Evolutionary conservation across 2,113 vertebrate genomes (phyloP), one percentile per base, ranked within the genome.

Genomic region (Myrmecophaga tridactyla): DNA sequence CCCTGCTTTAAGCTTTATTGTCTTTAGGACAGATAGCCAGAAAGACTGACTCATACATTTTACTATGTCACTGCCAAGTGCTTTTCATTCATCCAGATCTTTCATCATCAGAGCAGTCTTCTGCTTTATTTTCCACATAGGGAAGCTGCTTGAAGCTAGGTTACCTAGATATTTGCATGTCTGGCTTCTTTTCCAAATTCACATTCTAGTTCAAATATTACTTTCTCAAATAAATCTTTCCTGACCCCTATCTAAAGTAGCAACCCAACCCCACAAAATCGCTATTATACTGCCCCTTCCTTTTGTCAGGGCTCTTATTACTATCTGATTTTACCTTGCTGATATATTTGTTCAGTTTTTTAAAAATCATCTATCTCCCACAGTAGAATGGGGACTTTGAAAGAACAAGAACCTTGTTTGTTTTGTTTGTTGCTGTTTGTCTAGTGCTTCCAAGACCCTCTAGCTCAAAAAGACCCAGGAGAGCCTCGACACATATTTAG

Each of bases 371-470:
- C 83, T 86, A 20, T 41, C 8, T 78, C 20, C 4, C 10, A 15
- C 17, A 67, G 14, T 25, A 84, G 69, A 77, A 70, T 34, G 27
- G 75, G 14, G 10, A 29, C 15, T 81, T 94, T 51, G 46, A 23
- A 46, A 87, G 34, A 90, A 89, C 9, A 85, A 9, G 34, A 83
- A 65, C 8, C 15, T 60, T 69, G 31, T 58, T 27, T 91, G 9
- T 93, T 72, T 46, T 63, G 17, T 65, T 92, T 89, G 67, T 34
- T 96, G 34, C 39, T 93, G 5, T 92, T 95, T 72, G 29, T 92
- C 75, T 75, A 58, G 11, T 78, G 12, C 25, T 86, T 67, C 56
- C 20, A 87, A 88, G 77, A 81, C n/a, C 39, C 51, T n/a, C n/a
- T n/a, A n/a, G n/a, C n/a, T n/a, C n/a, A n/a, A n/a, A n/a, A 87